Conservation (phyloP, 2,797 vertebrate genomes). For the Margarornis squamiger region DNA sequence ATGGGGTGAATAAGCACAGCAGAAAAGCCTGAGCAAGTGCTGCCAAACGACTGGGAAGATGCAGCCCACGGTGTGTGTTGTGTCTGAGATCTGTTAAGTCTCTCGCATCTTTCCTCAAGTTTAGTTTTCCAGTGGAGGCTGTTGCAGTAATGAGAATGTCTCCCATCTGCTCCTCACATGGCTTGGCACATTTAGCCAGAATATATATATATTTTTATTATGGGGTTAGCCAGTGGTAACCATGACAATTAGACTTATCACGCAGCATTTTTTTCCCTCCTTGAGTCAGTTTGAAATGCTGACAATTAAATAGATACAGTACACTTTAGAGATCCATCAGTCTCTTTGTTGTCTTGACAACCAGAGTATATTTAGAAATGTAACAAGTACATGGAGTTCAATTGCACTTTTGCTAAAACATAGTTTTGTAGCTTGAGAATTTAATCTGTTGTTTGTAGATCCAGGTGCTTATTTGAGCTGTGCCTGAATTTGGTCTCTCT, state of each 20-base stretch:
- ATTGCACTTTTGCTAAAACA: constrained; percentile 82
- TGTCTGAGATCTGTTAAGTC: constrained; percentile 67
- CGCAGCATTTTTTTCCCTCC: constrained; percentile 75
- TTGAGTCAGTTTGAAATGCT: constrained; percentile 80
- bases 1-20: not conserved
- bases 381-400: constrained; percentile 85
- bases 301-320: constrained; percentile 84
- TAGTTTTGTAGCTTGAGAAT: constrained; percentile 80
- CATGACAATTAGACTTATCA: constrained; percentile 81
- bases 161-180: constrained; percentile 63
- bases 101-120: constrained; percentile 56
- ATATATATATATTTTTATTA: constrained; percentile 69
- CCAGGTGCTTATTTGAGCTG: constrained; percentile 71
- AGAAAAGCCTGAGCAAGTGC: constrained; percentile 12
- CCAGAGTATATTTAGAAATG: constrained; percentile 84
- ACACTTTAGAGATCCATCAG: constrained; percentile 82
- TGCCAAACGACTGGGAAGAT: constrained; percentile 46
- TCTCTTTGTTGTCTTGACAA: constrained; percentile 85
- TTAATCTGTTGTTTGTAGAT: constrained; percentile 80
- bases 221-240: constrained; percentile 76
- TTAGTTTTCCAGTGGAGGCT: constrained; percentile 59
- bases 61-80: constrained; percentile 59
- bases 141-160: constrained; percentile 65
- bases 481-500: not conserved
- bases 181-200: constrained; percentile 38